phyloP scores from a whole-genome alignment of 64 coral and sea anemone species.

The Orbicella faveolata region DNA sequence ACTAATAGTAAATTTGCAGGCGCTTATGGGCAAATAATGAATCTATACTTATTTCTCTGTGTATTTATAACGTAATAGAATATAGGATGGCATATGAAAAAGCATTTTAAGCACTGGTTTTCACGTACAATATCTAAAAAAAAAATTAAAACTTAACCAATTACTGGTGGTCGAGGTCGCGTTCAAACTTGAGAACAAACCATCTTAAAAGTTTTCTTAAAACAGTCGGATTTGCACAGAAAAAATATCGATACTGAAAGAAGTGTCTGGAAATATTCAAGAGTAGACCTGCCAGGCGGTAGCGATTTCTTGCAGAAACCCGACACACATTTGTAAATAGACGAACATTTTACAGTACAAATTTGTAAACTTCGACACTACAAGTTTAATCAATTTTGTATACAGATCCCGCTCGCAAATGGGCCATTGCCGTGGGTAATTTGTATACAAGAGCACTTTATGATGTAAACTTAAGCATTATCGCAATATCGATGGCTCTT shows the following conservation, averaged over 20 bases:
- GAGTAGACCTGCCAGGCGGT: background rate
- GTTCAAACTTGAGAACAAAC: background rate
- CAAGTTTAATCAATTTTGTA: too few relatives aligned
- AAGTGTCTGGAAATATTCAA: background rate
- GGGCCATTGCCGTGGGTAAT: too few relatives aligned
- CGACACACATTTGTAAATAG: too few relatives aligned
- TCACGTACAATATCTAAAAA: slow-evolving; percentile 5
- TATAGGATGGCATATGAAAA: background rate
- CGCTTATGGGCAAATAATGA: background rate
- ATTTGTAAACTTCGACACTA: too few relatives aligned
- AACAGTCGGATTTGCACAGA: background rate
- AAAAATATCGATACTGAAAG: background rate
- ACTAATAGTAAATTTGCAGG: background rate
- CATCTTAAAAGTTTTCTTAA: background rate
- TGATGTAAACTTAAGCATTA: too few relatives aligned
- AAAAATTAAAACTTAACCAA: background rate
- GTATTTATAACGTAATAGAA: background rate
- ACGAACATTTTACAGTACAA: too few relatives aligned
- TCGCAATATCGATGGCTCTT: too few relatives aligned
- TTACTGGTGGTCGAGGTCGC: background rate
- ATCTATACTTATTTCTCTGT: slow-evolving; percentile 12
- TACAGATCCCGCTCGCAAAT: too few relatives aligned
- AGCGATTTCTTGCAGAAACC: too few relatives aligned
- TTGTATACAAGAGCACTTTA: too few relatives aligned
- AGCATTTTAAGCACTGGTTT: background rate